Conservation (phyloP, 2,888 invertebrate species). For the Caradrina clavipalpis region DNA sequence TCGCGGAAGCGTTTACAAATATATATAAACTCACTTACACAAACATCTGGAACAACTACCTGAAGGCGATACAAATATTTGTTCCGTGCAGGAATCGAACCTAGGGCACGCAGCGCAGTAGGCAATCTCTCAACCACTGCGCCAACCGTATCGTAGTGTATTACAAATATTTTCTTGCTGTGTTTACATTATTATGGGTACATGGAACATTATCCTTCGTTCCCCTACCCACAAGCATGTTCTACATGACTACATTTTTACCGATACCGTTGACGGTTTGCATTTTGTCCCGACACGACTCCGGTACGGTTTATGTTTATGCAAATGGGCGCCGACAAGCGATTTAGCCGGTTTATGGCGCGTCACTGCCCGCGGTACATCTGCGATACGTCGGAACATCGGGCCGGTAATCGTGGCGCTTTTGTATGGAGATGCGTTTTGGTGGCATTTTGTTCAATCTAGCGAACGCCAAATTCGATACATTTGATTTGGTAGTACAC, state of each 20-base stretch:
- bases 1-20: no score
- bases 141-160: no score
- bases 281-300: conserved; percentile 51
- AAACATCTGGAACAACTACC: no score
- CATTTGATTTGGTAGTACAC: no score
- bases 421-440: conserved; percentile 5
- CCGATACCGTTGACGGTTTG: conserved; percentile 67
- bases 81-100: no score
- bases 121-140: no score
- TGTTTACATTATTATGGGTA: neutral
- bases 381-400: conserved; percentile 60
- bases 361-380: conserved; percentile 71
- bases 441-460: neutral
- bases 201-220: neutral
- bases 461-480: neutral
- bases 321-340: conserved; percentile 78
- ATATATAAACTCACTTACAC: no score
- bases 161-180: no score
- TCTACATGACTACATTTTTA: conserved; percentile 55
- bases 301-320: conserved; percentile 73
- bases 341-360: conserved; percentile 82
- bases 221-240: neutral
- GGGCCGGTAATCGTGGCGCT: conserved; percentile 10
- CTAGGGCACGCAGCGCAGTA: no score
- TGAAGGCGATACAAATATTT: no score